Percentiles rank a stretch among this genome's conserved stretches.
phyloP scores from a whole-genome alignment of 1,140 invertebrate species.

The Drosophila lacertosa region DNA sequence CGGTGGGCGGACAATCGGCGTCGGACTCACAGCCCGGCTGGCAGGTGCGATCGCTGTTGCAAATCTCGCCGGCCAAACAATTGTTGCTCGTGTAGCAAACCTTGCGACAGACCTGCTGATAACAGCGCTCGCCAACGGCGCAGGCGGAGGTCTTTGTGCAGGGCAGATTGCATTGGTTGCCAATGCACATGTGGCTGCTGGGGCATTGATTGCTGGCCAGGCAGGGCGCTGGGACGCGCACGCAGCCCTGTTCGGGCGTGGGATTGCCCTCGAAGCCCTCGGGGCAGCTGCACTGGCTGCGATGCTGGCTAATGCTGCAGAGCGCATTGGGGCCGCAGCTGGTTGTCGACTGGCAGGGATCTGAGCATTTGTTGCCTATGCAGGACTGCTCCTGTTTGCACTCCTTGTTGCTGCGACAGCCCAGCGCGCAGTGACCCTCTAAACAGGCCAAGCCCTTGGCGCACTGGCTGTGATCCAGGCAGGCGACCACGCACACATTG shows the following conservation, averaged over 20 bases:
- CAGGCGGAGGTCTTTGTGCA: slow-evolving; percentile 89
- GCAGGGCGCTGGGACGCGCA: slow-evolving; percentile 89
- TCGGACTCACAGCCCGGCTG: slow-evolving; percentile 92
- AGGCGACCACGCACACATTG: slow-evolving; percentile 91
- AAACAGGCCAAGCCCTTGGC: slow-evolving; percentile 91
- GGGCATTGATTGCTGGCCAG: slow-evolving; percentile 88
- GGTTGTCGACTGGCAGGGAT: slow-evolving; percentile 91
- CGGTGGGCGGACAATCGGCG: slow-evolving; percentile 90
- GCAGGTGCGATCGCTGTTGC: slow-evolving; percentile 91
- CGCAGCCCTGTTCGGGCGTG: slow-evolving; percentile 94
- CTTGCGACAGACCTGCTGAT: slow-evolving; percentile 91
- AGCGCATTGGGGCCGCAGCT: slow-evolving; percentile 94
- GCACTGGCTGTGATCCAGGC: slow-evolving; percentile 92
- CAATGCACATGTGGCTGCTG: slow-evolving; percentile 89
- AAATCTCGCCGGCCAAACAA: slow-evolving; percentile 94
- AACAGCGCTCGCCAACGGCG: slow-evolving; percentile 93
- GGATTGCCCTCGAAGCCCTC: slow-evolving; percentile 93
- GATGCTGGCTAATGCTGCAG: slow-evolving; percentile 90
- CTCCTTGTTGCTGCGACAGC: slow-evolving; percentile 92
- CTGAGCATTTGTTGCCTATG: slow-evolving; percentile 92
- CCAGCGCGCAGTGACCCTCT: slow-evolving; percentile 90
- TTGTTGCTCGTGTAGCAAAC: slow-evolving; percentile 95
- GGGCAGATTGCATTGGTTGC: slow-evolving; percentile 89
- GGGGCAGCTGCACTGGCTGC: slow-evolving; percentile 91
- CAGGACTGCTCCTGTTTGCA: slow-evolving; percentile 91